Percentiles rank a stretch among this genome's conserved stretches.
Conservation (phyloP, 2,113 vertebrate genomes). For the Mus spicilegus region DNA sequence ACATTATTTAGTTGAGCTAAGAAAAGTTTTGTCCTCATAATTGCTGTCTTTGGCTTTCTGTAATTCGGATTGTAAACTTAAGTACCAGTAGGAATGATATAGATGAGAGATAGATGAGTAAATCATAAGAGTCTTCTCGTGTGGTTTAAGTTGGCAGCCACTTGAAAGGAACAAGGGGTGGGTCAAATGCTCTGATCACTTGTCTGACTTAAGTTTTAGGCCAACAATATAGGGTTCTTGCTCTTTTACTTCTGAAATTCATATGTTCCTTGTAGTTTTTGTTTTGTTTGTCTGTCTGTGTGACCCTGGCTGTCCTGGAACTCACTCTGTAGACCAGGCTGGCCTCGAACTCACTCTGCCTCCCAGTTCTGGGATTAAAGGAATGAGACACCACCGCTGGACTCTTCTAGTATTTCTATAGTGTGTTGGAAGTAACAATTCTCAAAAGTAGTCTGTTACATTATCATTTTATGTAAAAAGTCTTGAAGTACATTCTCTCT, state of each 20-base stretch:
- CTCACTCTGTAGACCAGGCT: neutral
- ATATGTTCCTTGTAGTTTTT: neutral
- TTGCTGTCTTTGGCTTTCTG: slow-evolving; percentile 24
- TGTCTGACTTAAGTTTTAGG: neutral
- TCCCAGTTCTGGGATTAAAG: too few relatives aligned
- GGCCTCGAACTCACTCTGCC: neutral
- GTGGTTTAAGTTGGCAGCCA: neutral
- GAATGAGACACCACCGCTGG: too few relatives aligned
- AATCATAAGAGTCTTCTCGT: slow-evolving; percentile 28
- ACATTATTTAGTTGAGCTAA: neutral
- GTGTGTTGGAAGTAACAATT: neutral
- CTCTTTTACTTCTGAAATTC: neutral
- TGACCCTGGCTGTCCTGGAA: too few relatives aligned
- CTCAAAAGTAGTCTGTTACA: neutral
- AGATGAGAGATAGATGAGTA: slow-evolving; percentile 16
- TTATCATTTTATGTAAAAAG: neutral
- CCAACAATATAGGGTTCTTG: neutral
- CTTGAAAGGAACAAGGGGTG: neutral
- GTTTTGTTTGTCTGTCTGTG: neutral
- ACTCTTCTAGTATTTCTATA: neutral
- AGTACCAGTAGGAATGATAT: neutral
- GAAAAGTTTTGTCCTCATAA: slow-evolving; percentile 21
- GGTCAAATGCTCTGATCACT: neutral
- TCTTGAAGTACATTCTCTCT: neutral
- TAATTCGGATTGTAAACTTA: neutral